These are phyloP conservation scores for Fissipunctia ypsillon DNA, from an alignment of 2,888 invertebrate species.

Conservation along the genomic window DNA sequence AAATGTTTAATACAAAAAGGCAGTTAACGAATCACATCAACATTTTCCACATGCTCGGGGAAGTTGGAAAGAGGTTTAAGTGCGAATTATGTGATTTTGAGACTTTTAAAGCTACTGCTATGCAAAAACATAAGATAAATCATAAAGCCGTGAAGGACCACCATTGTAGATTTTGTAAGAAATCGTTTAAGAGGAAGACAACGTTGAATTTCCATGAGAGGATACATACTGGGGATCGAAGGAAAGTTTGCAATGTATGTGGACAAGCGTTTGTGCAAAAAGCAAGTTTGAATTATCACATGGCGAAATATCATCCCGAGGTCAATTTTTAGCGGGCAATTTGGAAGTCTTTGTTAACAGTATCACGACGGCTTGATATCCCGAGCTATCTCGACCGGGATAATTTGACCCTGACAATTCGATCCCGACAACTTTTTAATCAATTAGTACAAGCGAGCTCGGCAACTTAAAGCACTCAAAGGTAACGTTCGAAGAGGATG, in stretches of 20 bases:
- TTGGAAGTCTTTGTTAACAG: background rate
- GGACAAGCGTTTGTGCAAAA: constrained; percentile 87
- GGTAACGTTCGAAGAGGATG: no score
- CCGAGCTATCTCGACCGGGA: background rate
- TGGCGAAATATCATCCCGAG: constrained; percentile 84
- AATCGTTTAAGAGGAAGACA: constrained; percentile 82
- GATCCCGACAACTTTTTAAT: no score
- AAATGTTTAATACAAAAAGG: constrained; percentile 74
- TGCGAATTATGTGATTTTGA: constrained; percentile 83
- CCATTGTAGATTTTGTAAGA: constrained; percentile 85
- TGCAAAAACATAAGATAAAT: constrained; percentile 84
- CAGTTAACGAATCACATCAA: constrained; percentile 78
- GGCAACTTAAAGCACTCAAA: no score
- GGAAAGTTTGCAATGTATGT: constrained; percentile 81
- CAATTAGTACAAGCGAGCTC: no score
- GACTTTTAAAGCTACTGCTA: constrained; percentile 74
- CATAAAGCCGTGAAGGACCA: constrained; percentile 84
- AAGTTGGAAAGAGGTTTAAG: constrained; percentile 68
- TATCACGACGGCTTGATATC: background rate
- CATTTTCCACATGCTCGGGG: constrained; percentile 82
- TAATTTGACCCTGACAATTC: background rate
- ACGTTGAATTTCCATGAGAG: constrained; percentile 80
- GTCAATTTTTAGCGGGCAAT: background rate
- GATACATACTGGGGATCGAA: constrained; percentile 84
- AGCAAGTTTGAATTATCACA: constrained; percentile 86